These are phyloP conservation scores for Myripristis murdjan DNA, from an alignment of 2,797 vertebrate species.

Conservation along the genomic window DNA sequence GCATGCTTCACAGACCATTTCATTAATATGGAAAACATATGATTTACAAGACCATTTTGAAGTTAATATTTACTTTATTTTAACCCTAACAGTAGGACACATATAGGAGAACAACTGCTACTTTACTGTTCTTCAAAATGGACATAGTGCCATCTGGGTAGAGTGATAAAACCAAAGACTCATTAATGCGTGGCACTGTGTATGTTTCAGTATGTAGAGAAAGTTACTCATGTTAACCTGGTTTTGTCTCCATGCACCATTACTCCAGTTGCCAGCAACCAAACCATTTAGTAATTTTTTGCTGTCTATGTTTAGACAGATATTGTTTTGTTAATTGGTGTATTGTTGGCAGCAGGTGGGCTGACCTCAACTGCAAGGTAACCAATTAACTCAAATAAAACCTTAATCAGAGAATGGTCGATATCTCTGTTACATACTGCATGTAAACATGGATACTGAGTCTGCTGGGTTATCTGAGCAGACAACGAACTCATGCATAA, in stretches of 20 bases:
- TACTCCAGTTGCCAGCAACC: no score
- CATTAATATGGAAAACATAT: slow-evolving; percentile 33
- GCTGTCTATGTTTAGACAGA: no score
- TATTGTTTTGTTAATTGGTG: neutral
- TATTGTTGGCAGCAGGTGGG: neutral
- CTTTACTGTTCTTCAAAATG: slow-evolving; percentile 1
- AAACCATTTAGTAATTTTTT: no score
- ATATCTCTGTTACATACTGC: slow-evolving; percentile 21
- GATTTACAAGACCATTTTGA: slow-evolving; percentile 42
- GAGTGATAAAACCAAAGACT: no score
- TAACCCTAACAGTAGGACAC: neutral
- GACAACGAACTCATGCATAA: slow-evolving; percentile 33
- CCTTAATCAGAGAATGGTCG: neutral
- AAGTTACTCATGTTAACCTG: no score
- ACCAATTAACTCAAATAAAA: neutral
- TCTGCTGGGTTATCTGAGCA: slow-evolving; percentile 24
- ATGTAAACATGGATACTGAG: slow-evolving; percentile 25
- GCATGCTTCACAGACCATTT: slow-evolving; percentile 35
- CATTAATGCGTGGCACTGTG: no score
- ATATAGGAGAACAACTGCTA: slow-evolving; percentile 2
- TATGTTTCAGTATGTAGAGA: no score
- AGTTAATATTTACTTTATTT: neutral
- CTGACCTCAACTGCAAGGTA: neutral
- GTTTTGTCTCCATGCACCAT: no score
- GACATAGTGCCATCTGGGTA: neutral